Evolutionary conservation across 2,797 vertebrate species (phyloP).

Genomic region (Psittacula echo): DNA sequence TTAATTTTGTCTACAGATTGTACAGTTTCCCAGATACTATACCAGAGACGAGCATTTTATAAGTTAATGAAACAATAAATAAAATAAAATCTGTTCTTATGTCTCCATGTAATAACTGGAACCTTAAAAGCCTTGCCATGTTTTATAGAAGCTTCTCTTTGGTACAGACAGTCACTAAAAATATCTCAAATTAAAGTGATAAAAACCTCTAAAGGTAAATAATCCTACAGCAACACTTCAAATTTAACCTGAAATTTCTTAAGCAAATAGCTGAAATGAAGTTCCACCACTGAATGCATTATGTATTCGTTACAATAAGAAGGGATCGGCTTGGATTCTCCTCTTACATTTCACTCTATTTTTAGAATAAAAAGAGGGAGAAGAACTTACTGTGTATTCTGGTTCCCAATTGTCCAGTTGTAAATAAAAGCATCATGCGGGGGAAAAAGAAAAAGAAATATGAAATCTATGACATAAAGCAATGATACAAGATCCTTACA

Average conservation of each 20-base stretch:
- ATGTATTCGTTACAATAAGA: not conserved
- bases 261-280: slow-evolving; percentile 37
- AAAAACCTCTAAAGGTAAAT: slow-evolving; percentile 27
- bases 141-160: slow-evolving; percentile 21
- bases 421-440: slow-evolving; percentile 17
- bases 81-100: slow-evolving; percentile 61
- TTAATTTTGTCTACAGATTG: slow-evolving; percentile 64
- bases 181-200: slow-evolving; percentile 31
- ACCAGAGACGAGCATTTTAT: slow-evolving; percentile 61
- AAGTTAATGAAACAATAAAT: slow-evolving; percentile 70
- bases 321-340: not conserved
- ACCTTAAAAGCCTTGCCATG: slow-evolving; percentile 27
- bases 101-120: slow-evolving; percentile 27
- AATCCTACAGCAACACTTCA: slow-evolving; percentile 47
- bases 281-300: not conserved
- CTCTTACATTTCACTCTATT: not conserved
- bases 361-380: slow-evolving; percentile 48
- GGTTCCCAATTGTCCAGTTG: slow-evolving; percentile 71
- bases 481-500: slow-evolving; percentile 36
- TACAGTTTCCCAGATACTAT: slow-evolving; percentile 62
- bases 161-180: slow-evolving; percentile 19
- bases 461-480: slow-evolving; percentile 54
- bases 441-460: slow-evolving; percentile 59
- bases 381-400: slow-evolving; percentile 88
- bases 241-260: slow-evolving; percentile 44